These are phyloP conservation scores for Carollia perspicillata DNA, from an alignment of 2,113 vertebrate species.

Conservation along the genomic window DNA sequence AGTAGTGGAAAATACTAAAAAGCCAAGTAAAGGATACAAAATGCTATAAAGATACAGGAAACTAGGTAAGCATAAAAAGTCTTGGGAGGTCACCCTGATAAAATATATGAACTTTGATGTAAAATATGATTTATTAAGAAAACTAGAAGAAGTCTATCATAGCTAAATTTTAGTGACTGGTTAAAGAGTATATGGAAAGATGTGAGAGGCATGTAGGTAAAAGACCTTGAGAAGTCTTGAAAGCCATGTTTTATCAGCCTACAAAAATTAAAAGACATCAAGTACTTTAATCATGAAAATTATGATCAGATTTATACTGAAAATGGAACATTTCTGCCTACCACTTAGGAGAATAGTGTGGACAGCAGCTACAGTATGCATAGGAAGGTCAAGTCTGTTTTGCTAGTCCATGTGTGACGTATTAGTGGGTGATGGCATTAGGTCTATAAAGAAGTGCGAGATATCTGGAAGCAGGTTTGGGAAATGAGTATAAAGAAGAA, in stretches of 20 bases:
- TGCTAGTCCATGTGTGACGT: not conserved
- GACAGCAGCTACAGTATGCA: not conserved
- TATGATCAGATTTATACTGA: not conserved
- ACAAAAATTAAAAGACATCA: not conserved
- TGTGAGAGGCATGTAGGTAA: not conserved
- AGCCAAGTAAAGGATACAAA: not conserved
- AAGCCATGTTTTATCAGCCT: not conserved
- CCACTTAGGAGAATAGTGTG: not conserved
- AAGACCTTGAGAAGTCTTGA: not conserved
- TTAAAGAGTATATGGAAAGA: not conserved
- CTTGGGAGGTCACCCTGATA: not conserved
- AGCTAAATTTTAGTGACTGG: not conserved
- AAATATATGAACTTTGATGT: not conserved
- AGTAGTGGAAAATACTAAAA: not conserved
- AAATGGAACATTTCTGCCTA: not conserved
- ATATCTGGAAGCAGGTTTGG: not conserved
- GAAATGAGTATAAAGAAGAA: not conserved
- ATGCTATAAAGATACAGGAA: not conserved
- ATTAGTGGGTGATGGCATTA: not conserved
- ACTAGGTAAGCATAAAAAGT: not conserved
- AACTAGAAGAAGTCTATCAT: not conserved
- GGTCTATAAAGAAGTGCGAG: not conserved
- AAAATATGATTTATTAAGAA: not conserved
- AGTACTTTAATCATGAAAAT: not conserved
- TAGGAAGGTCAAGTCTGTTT: not conserved